Evolutionary conservation across 2,113 vertebrate species (phyloP), one percentile per base, ranked within the genome.

Genomic region (Oriolus oriolus): DNA sequence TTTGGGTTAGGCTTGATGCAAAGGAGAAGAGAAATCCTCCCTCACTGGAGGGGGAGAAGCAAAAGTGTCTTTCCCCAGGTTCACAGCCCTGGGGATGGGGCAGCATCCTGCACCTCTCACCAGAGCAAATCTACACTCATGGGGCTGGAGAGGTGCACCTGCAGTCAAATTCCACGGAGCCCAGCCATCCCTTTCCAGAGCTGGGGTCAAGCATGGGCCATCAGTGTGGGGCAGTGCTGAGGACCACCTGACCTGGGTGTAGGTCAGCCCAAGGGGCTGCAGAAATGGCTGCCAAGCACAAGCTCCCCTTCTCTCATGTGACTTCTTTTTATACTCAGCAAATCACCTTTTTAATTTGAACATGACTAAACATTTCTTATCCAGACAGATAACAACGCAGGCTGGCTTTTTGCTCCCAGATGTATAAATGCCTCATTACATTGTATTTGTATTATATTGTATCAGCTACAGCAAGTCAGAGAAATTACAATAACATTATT

Each of bases 191-290:
- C 70, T 53, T 47, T 26, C 42, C 30, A 66, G 30, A 3, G 3
- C 65, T 15, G 26, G 39, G 66, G 23, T 45, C 50, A 61, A 69
- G 59, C 47, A 42, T 41, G 47, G 39, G 41, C 33, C 33, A 63
- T 28, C 30, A 33, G n/a, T 1, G 0, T 1, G 2, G 30, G 41
- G 49, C 63, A 83, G n/a, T 11, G 22, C 39, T 83, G 27, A 84
- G 68, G 27, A 61, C 12, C 45, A 54, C 13, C 41, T 0, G 2
- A 30, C 10, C 21, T 7, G 14, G 6, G 7, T 27, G n/a, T 2
- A 35, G 47, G 7, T 8, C 76, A 33, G 44, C 44, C 6, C 0
- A 0, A 47, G 63, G 54, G n/a, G 45, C 87, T 87, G 60, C 69
- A 89, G 14, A 66, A n/a, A 64, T 9, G 22, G 39, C 54, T 52